Percentiles rank a stretch among this genome's conserved stretches.
phyloP scores from a whole-genome alignment of 1,140 invertebrate species.

The Diabrotica virgifera region DNA sequence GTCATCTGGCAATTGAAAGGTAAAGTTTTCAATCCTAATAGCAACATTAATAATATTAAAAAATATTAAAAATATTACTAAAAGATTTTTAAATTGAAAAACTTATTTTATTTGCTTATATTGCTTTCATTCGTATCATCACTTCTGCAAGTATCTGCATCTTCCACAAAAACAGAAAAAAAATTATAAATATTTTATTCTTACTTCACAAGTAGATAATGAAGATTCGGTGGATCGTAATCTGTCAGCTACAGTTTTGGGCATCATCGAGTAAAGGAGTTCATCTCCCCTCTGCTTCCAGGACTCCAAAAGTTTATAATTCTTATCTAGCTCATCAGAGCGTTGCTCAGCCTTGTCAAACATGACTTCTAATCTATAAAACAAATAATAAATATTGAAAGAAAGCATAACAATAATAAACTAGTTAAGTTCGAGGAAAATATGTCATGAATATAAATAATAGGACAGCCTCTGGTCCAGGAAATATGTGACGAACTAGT shows the following conservation, averaged over 20 bases:
- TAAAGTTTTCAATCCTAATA: too few species aligned
- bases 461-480: too few species aligned
- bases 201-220: conserved; percentile 73
- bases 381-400: conserved; percentile 10
- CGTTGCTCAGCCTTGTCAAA: conserved; percentile 77
- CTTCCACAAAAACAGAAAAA: too few species aligned
- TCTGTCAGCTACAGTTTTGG: conserved; percentile 69
- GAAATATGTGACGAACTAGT: too few species aligned
- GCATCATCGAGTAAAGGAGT: conserved; percentile 91
- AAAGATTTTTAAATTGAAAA: too few species aligned
- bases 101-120: too few species aligned
- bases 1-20: too few species aligned
- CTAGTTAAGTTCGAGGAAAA: not conserved
- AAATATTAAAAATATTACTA: too few species aligned
- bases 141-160: too few species aligned
- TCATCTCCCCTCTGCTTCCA: conserved; percentile 86
- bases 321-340: conserved; percentile 69
- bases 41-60: too few species aligned
- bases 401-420: too few species aligned
- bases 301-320: conserved; percentile 67
- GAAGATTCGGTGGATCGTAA: conserved; percentile 67
- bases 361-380: conserved; percentile 68
- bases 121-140: too few species aligned
- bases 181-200: not conserved
- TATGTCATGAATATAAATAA: not conserved